A percentile compares a stretch with the other conserved stretches of the same genome.
phyloP scores from a whole-genome alignment of 2,888 invertebrate genomes.

The Troides helena region DNA sequence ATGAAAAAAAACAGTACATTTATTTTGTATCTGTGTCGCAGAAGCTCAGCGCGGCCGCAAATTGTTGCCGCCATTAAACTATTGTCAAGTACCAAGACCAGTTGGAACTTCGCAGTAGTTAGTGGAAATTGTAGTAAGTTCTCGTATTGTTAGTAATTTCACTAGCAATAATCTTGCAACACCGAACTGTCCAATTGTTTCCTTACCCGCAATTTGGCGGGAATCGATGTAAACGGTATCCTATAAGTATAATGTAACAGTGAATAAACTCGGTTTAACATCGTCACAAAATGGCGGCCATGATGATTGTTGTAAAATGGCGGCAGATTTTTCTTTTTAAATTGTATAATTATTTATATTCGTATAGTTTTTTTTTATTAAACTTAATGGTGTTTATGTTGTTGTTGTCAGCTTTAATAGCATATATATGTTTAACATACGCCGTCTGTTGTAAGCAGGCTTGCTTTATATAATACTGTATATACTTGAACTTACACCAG shows the following conservation, averaged over 20 bases:
- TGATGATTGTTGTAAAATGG: too few relatives aligned
- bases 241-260: too few relatives aligned
- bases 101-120: constrained; percentile 6
- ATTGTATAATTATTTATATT: neutral
- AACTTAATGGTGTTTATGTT: too few relatives aligned
- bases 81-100: constrained; percentile 18
- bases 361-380: too few relatives aligned
- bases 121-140: constrained; percentile 19
- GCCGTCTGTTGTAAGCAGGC: too few relatives aligned
- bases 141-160: constrained; percentile 23
- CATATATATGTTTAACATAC: too few relatives aligned
- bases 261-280: neutral
- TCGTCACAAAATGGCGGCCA: neutral
- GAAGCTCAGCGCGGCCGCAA: constrained; percentile 8
- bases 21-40: neutral
- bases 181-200: constrained; percentile 9
- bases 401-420: too few relatives aligned
- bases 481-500: too few relatives aligned
- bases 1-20: constrained; percentile 2
- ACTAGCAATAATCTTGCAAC: constrained; percentile 10
- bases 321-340: too few relatives aligned
- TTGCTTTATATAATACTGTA: too few relatives aligned
- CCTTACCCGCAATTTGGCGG: neutral
- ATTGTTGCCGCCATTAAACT: constrained; percentile 20
- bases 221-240: too few relatives aligned